phyloP scores from a whole-genome alignment of 2,797 vertebrate genomes.

The Cryptoblepharus egeriae region DNA sequence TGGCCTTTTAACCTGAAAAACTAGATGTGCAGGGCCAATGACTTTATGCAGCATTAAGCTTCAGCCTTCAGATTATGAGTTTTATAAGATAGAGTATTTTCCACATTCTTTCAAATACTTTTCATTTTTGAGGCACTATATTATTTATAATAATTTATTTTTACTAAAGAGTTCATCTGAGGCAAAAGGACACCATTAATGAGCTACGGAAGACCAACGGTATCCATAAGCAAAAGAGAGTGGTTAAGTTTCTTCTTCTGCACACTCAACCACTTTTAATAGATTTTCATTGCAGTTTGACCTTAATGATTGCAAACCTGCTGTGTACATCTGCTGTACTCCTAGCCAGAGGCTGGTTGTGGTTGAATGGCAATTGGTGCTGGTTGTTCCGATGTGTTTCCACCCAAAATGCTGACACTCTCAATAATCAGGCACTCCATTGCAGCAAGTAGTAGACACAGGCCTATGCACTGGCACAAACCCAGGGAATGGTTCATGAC shows the following conservation, averaged over 20 bases:
- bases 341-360: background rate
- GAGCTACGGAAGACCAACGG: background rate
- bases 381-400: background rate
- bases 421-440: background rate
- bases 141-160: background rate
- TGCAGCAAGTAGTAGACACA: background rate
- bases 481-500: fast-evolving
- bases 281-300: slow-evolving; percentile 13
- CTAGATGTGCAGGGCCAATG: too few relatives aligned
- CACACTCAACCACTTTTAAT: background rate
- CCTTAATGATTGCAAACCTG: slow-evolving; percentile 19
- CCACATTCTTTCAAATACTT: too few relatives aligned
- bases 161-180: background rate
- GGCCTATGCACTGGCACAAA: fast-evolving
- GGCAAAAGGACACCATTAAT: background rate
- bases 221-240: background rate
- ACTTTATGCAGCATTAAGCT: too few relatives aligned
- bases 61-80: too few relatives aligned
- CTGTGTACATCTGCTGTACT: slow-evolving; percentile 26
- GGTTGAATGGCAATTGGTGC: background rate
- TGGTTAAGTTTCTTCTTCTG: background rate
- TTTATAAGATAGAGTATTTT: background rate
- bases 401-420: background rate
- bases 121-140: too few relatives aligned
- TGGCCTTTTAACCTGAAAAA: too few relatives aligned